Conservation (phyloP, 2,113 vertebrate genomes). For the Eubucco bourcierii region DNA sequence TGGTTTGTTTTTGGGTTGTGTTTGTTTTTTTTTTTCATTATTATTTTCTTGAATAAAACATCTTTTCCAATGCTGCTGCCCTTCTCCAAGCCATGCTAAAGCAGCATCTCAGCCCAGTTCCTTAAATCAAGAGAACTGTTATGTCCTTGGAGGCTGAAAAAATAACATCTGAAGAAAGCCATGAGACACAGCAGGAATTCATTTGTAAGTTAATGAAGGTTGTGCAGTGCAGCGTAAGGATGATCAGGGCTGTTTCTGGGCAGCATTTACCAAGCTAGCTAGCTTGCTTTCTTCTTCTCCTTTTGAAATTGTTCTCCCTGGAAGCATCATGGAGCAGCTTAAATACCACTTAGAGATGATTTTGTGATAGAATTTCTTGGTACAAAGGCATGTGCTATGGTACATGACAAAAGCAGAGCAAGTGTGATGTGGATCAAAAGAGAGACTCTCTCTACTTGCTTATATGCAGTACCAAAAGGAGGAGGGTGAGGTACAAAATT, state of each 20-base stretch:
- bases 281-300: neutral
- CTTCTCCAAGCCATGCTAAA: constrained; percentile 2
- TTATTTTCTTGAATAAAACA: constrained; percentile 50
- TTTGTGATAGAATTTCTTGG: neutral
- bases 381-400: neutral
- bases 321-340: neutral
- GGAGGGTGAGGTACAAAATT: rapidly evolving
- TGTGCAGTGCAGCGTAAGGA: neutral
- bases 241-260: neutral
- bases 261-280: neutral
- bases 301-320: neutral
- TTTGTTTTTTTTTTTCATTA: neutral
- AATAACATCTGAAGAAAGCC: constrained; percentile 9
- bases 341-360: neutral
- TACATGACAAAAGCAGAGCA: neutral
- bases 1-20: neutral
- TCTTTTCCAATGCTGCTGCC: neutral
- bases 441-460: neutral
- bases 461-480: neutral
- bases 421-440: neutral
- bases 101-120: neutral
- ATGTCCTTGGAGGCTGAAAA: constrained; percentile 17
- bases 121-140: constrained; percentile 25
- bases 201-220: constrained; percentile 32
- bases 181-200: constrained; percentile 1